phyloP scores from a whole-genome alignment of 2,888 invertebrate genomes.

The Cheilosia scutellata region DNA sequence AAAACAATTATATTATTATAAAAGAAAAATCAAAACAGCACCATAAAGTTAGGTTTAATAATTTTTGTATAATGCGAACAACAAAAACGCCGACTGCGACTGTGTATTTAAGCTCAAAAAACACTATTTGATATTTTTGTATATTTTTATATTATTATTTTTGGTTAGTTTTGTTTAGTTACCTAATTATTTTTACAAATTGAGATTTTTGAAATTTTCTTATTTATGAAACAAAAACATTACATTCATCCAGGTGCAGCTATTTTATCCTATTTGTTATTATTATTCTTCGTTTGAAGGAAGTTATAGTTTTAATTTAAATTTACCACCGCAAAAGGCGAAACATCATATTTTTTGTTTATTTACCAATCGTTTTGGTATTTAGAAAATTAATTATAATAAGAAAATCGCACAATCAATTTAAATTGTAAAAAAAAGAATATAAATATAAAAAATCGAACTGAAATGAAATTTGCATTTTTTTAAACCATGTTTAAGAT shows the following conservation, averaged over 20 bases:
- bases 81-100: slow-evolving; percentile 50
- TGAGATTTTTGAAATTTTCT: slow-evolving; percentile 54
- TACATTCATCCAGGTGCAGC: slow-evolving; percentile 53
- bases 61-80: slow-evolving; percentile 62
- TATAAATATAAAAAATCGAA: slow-evolving; percentile 46
- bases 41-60: slow-evolving; percentile 60
- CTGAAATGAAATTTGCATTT: slow-evolving; percentile 54
- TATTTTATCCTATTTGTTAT: slow-evolving; percentile 29
- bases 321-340: slow-evolving; percentile 21
- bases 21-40: slow-evolving; percentile 32
- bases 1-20: slow-evolving; percentile 53
- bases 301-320: slow-evolving; percentile 30
- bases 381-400: slow-evolving; percentile 27
- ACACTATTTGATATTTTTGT: slow-evolving; percentile 58
- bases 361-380: slow-evolving; percentile 41
- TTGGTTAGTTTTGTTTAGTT: slow-evolving; percentile 50
- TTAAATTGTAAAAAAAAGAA: slow-evolving; percentile 55
- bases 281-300: slow-evolving; percentile 19
- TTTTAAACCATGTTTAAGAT: background rate
- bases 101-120: slow-evolving; percentile 70
- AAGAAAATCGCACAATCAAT: slow-evolving; percentile 71
- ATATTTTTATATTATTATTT: slow-evolving; percentile 28
- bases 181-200: slow-evolving; percentile 39
- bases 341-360: slow-evolving; percentile 20
- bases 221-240: slow-evolving; percentile 56